phyloP scores from a whole-genome alignment of 1,140 invertebrate genomes.

The Atta colombica region DNA sequence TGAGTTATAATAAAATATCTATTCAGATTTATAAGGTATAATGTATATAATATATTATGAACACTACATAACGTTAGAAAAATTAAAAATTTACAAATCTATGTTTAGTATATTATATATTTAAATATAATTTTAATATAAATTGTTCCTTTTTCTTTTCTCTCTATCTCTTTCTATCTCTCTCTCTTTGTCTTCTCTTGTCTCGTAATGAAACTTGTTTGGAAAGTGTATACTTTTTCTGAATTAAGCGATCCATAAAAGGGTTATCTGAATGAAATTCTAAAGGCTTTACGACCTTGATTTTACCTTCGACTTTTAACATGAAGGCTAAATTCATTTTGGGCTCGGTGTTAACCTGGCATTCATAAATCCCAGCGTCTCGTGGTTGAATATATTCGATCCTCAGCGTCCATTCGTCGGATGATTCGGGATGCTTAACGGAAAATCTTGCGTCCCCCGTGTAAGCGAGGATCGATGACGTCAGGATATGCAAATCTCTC shows the following conservation, averaged over 20 bases:
- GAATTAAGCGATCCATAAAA: constrained; percentile 39
- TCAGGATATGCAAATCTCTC: constrained; percentile 95
- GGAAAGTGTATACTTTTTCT: neutral
- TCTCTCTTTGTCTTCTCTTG: neutral
- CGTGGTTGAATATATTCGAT: constrained; percentile 94
- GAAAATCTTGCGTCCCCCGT: constrained; percentile 95
- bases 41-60: too few species aligned
- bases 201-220: neutral
- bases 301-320: constrained; percentile 92
- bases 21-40: neutral
- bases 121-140: neutral
- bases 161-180: neutral
- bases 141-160: neutral
- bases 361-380: constrained; percentile 96
- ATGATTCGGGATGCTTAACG: constrained; percentile 93
- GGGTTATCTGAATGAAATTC: constrained; percentile 25
- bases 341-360: constrained; percentile 94
- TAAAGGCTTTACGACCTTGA: neutral
- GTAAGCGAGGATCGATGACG: constrained; percentile 94
- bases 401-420: constrained; percentile 96
- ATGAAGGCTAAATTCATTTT: constrained; percentile 94
- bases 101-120: neutral
- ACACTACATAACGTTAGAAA: neutral
- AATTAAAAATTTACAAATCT: neutral
- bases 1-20: neutral